Evolutionary conservation across 2,888 invertebrate species (phyloP), one percentile per base, ranked within the genome.

Genomic region (Parnassius mnemosyne): DNA sequence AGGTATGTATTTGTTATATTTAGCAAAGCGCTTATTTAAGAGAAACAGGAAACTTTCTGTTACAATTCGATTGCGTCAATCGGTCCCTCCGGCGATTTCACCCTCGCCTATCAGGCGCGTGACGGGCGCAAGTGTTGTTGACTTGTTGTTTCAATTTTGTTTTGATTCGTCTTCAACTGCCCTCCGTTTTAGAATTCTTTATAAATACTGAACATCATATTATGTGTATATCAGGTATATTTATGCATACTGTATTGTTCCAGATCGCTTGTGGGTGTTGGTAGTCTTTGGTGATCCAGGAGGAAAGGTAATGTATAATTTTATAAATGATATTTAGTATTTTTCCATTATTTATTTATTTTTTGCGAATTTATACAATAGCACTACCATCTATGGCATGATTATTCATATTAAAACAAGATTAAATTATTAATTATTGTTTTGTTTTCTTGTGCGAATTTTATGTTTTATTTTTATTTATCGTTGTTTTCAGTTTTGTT

Each of bases 141-240:
- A 85, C 81, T 86, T 85, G 84, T 87, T 87, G 81, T 87, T 84
- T 84, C 79, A 78, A 81, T 83, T 83, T 80, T 84, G 80, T 83
- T 86, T 82, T 81, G 80, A 77, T 76, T 79, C 76, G 72, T 79
- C 74, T 79, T 77, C 71, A 69, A 69, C 70, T 76, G 65, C 74
- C 74, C 67, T 68, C 57, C 64, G 57, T 65, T 68, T 67, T 44
- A 51, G 64, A 70, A 71, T 34, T 34, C 34, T 34, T 34, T 34
- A 34, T 34, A 34, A 34, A 34, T 34, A 34, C 34, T 34, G 34
- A 58, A 60, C 11, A 41, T 25, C 25, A 12, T 34, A 43, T 1
- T 34, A 43, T 1, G 55, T 50, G 57, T 63, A 62, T 60, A 58
- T 71, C 63, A 68, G 66, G 57, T 71, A 65, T 62, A 47, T 62